Evolutionary conservation across 2,113 vertebrate genomes (phyloP), one percentile per base, ranked within the genome.

Genomic region (Mola mola): DNA sequence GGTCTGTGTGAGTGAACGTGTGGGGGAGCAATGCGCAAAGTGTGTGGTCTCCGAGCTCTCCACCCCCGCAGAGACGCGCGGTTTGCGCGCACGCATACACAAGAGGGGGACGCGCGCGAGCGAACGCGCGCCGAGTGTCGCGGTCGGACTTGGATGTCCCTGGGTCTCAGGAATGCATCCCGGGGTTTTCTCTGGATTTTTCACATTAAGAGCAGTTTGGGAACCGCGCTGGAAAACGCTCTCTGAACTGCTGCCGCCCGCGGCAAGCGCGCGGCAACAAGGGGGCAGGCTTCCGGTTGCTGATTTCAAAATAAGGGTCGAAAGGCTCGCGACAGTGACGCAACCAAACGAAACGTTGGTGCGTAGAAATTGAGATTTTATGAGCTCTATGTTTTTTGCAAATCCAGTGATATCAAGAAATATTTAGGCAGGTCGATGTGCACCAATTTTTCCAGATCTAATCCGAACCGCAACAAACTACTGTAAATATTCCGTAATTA

Each of bases 1-100:
- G 46, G 47, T 67, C 19, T 41, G 59, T 38, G 33, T 43, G 26
- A 34, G 66, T 52, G 62, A 49, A 41, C 48, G 24, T 16, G 50
- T 1, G 28, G 53, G 73, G 66, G 72, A 53, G 64, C 66, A 78
- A 83, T 84, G 82, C 84, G 79, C 88, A 84, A 86, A 87, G 86
- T 88, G 84, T 90, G 88, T 90, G 88, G 88, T 87, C 88, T 85
- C 70, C 77, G 69, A 74, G 81, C 81, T 80, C 78, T 74, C 87
- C 80, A 82, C 86, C 86, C 78, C 76, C 83, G 79, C 81, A 76
- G 78, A 72, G 75, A 74, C 80, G 62, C 75, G 71, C 72, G 48
- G 60, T 38, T 72, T 52, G 46, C 49, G 72, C 76, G 55, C 67
- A 13, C 51, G 6, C 56, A 13, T 28, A 29, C 34, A 20, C 63